These are phyloP conservation scores for Petrocephalus zakoni DNA, from an alignment of 2,113 vertebrate genomes.

Conservation along the genomic window DNA sequence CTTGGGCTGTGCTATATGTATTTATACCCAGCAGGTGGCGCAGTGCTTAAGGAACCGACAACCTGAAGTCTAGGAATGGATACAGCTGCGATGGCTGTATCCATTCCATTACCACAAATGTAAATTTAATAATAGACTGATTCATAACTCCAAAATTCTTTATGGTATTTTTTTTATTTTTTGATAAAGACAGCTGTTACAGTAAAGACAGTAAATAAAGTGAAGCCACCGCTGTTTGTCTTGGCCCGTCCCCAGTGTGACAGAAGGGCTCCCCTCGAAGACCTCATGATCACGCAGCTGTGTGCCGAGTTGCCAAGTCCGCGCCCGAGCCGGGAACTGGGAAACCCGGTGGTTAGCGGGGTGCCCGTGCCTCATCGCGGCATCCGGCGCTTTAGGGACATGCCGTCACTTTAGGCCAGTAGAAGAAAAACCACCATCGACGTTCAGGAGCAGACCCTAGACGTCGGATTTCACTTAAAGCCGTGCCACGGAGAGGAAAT, in stretches of 20 bases:
- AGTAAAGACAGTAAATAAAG: background rate
- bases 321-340: background rate
- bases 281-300: background rate
- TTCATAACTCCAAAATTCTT: too few relatives aligned
- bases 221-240: background rate
- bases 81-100: background rate
- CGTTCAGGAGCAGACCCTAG: background rate
- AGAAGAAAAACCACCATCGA: background rate
- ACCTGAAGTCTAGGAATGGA: background rate
- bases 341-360: background rate
- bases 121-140: background rate
- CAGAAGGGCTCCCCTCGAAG: background rate
- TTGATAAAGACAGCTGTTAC: background rate
- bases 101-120: background rate
- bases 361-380: too few relatives aligned
- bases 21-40: background rate
- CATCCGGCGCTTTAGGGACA: background rate
- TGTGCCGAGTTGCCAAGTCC: background rate
- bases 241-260: background rate
- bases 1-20: background rate
- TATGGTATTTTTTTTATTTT: background rate
- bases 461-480: constrained; percentile 20
- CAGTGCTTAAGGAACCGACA: background rate
- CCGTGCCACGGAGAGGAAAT: constrained; percentile 9
- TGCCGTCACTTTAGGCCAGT: background rate